Evolutionary conservation across 2,113 vertebrate species (phyloP), one percentile per base, ranked within the genome.

Genomic region (Zosterops hypoxanthus): DNA sequence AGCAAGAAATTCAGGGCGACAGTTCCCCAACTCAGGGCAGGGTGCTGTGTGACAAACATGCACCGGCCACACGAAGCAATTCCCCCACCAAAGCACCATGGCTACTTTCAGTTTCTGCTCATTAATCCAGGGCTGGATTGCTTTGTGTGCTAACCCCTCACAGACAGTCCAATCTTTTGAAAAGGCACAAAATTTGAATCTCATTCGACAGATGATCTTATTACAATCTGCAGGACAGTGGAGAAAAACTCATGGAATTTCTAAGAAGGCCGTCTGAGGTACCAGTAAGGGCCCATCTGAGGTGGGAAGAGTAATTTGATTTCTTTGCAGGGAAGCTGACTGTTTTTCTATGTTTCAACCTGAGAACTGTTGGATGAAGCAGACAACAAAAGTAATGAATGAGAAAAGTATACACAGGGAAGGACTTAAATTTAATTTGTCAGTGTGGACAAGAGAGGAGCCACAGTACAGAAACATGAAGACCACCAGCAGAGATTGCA

Each of bases 291-390:
- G 22, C 11, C 22, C 31, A 16, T 24, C 53, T 28, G 25, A 79
- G 29, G 61, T 41, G 60, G 26, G 41, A 63, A 72, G 49, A 85
- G 14, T 21, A 72, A 65, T 26, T 18, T 46, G 44, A 53, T 69
- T 86, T 76, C 41, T 90, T 89, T 69, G 46, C 78, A 76, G 53
- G 70, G 41, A 96, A 90, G 41, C 41, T 79, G 71, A 49, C 53
- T 64, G 19, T 8, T 60, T 91, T 90, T 55, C 55, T 20, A 0
- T 0, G 1, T n/a, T 92, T 93, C 39, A 83, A 24, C 7, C 31
- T 57, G n/a, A 75, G 56, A 91, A 73, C 12, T 57, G 9, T 28
- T 60, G 56, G 17, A 59, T 4, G 2, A 79, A 91, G 19, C 31
- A 65, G 60, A 42, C 26, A 70, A 71, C 68, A 44, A 69, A 66